Conservation (phyloP, 1,140 invertebrate species). For the Drosophila sp. region DNA sequence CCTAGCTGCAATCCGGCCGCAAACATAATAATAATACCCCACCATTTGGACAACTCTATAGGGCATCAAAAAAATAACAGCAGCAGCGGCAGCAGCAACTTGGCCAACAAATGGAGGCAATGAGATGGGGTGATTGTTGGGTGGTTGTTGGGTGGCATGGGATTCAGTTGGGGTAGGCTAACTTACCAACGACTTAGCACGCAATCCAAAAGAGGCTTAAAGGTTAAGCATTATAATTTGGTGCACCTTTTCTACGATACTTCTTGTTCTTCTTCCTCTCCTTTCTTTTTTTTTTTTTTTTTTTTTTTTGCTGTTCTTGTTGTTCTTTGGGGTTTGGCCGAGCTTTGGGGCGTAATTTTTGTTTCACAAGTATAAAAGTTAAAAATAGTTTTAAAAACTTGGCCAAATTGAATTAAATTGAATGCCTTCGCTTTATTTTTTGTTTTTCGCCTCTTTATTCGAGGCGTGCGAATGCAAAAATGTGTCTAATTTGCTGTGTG, state of each 20-base stretch:
- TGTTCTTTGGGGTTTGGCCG: slow-evolving; percentile 2
- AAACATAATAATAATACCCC: slow-evolving; percentile 72
- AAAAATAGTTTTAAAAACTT: slow-evolving; percentile 72
- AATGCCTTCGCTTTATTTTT: slow-evolving; percentile 17
- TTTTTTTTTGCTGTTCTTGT: neutral
- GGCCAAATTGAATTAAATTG: slow-evolving; percentile 75
- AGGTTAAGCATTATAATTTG: slow-evolving; percentile 81
- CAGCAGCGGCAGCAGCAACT: slow-evolving; percentile 17
- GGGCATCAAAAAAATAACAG: slow-evolving; percentile 35
- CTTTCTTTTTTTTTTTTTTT: neutral
- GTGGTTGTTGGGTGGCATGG: neutral
- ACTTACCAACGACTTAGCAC: slow-evolving; percentile 59
- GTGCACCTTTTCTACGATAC: slow-evolving; percentile 53
- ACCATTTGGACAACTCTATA: slow-evolving; percentile 29
- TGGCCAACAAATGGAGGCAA: neutral
- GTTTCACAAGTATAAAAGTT: slow-evolving; percentile 54
- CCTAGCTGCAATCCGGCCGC: slow-evolving; percentile 41
- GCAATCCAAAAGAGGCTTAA: slow-evolving; percentile 73
- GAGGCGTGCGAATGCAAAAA: slow-evolving; percentile 47
- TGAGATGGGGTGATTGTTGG: neutral
- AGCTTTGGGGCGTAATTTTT: slow-evolving; percentile 9
- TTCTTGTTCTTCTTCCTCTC: neutral
- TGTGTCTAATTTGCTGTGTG: slow-evolving; percentile 47
- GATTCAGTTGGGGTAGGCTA: neutral
- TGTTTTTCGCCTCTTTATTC: neutral